Evolutionary conservation across 2,797 vertebrate species (phyloP).

Genomic region (Tenualosa ilisha): DNA sequence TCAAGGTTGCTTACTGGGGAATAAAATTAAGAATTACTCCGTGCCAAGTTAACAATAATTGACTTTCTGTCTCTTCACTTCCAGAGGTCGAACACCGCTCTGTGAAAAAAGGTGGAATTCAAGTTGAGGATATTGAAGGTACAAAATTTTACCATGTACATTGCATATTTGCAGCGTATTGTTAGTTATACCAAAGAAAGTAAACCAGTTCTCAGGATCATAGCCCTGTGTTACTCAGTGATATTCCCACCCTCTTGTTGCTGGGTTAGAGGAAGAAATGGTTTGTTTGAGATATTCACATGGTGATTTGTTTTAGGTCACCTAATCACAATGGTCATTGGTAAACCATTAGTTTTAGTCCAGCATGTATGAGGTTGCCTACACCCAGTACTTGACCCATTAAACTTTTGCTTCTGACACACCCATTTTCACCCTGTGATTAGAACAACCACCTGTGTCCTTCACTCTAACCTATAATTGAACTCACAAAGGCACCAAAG

Average conservation of each 20-base stretch:
- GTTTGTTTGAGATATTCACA: neutral
- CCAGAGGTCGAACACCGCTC: constrained; percentile 91
- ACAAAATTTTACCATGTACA: neutral
- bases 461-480: neutral
- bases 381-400: neutral
- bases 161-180: neutral
- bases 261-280: neutral
- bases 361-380: neutral
- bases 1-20: neutral
- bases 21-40: neutral
- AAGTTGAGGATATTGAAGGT: constrained; percentile 91
- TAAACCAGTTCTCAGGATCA: neutral
- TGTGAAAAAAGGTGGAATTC: constrained; percentile 94
- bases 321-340: neutral
- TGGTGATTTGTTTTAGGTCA: neutral
- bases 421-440: neutral
- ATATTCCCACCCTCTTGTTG: neutral
- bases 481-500: neutral
- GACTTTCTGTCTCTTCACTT: constrained; percentile 47
- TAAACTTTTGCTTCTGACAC: neutral
- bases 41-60: neutral
- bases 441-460: neutral
- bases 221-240: neutral
- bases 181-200: neutral
- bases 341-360: neutral